Base-by-base conservation (phyloP, 2,888 invertebrate species). In the Drosophila neotestacea region DNA sequence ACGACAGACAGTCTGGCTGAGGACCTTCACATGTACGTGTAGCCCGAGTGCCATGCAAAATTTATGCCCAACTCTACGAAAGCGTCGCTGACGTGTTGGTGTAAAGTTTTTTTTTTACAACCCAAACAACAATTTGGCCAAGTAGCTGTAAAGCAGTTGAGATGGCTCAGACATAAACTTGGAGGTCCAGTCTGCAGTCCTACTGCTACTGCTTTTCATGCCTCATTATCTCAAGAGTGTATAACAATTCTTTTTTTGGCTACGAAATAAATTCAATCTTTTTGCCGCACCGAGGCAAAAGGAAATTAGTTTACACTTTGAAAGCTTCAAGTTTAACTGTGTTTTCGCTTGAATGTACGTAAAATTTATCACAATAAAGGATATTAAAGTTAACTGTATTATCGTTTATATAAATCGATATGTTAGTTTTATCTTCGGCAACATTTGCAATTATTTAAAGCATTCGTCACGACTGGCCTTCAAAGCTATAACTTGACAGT, bases 101-200 rank as follows among this genome's bases (percentile, higher is more conserved):
- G 63, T 73, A 72, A 88, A 85, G 72, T 80, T 88, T 80, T 70
- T 80, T 88, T 80, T 70, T 34, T 68, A 86, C 70, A 71, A 44
- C 70, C 59, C 70, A 67, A 65, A 66, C 84, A 84, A 80, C 84
- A 85, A 81, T 88, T 86, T 86, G 84, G 81, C 61, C 81, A 83
- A 85, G 78, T 70, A 88, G 85, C 85, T 79, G 70, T 69, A 72
- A 80, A 77, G 67, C 70, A 66, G 47, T 60, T 54, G 52, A 65
- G 65, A 73, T 68, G 77, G 60, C 60, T 73, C 70, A 68, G 67
- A 60, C 71, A 63, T 64, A 58, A 77, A 65, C 64, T 54, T 32
- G 38, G n/a, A 42, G 41, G 51, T 41, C 28, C 34, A 22, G 10
- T 56, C 13, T n/a, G 6, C 11, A 36, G 27, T 56, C 27, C 32